phyloP scores from a whole-genome alignment of 1,140 invertebrate species.

The Temnothorax longispinosus region DNA sequence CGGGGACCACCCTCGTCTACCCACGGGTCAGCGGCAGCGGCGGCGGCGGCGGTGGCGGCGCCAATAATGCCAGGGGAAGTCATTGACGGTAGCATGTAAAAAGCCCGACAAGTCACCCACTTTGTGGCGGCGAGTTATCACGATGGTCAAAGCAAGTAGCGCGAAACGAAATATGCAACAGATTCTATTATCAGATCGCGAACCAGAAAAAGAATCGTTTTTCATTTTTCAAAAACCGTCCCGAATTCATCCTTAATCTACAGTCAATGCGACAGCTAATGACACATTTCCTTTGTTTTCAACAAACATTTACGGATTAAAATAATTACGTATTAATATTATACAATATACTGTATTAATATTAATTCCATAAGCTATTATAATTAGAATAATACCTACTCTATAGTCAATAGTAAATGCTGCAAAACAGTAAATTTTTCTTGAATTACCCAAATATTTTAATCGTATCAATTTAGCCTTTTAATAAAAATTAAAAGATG shows the following conservation, averaged over 20 bases:
- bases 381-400: background rate
- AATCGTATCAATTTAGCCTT: background rate
- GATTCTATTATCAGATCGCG: background rate
- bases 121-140: conserved; percentile 37
- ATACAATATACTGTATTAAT: too few species aligned
- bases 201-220: background rate
- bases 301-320: background rate
- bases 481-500: background rate
- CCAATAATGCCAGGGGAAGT: conserved; percentile 46
- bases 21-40: conserved; percentile 48
- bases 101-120: conserved; percentile 37
- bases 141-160: conserved; percentile 17
- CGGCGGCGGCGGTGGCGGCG: background rate
- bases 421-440: background rate
- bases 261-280: background rate
- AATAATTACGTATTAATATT: background rate
- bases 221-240: background rate
- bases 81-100: conserved; percentile 54
- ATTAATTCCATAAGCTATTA: background rate
- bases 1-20: conserved; percentile 67
- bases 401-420: background rate
- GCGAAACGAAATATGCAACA: conserved; percentile 12
- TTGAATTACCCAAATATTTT: background rate
- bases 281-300: background rate
- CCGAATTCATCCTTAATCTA: background rate